Evolutionary conservation across 2,113 vertebrate species (phyloP).

Genomic region (Dendrocopos noguchii): DNA sequence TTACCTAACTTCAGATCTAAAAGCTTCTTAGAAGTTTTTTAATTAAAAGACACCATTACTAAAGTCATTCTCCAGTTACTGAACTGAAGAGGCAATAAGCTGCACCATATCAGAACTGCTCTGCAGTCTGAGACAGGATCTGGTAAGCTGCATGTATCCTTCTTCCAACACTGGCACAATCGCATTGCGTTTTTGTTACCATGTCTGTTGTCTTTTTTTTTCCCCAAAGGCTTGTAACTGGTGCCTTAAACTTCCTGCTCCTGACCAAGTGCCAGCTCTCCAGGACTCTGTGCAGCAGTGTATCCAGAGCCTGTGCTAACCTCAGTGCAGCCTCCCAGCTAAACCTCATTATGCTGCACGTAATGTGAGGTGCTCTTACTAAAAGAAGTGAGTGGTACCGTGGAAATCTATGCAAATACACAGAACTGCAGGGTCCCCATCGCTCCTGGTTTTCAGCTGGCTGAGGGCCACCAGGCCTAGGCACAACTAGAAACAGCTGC

Average conservation of each 20-base stretch:
- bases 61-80: not conserved
- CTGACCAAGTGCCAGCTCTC: not conserved
- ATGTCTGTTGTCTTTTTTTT: not conserved
- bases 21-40: conserved; percentile 16
- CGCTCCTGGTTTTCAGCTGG: not conserved
- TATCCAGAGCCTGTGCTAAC: not conserved
- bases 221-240: not conserved
- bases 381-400: not conserved
- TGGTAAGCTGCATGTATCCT: not conserved
- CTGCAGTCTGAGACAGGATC: not conserved
- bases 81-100: not conserved
- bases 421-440: not conserved
- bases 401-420: not conserved
- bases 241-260: not conserved
- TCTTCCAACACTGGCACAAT: not conserved
- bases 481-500: not conserved
- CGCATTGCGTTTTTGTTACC: not conserved
- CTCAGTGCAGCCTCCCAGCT: not conserved
- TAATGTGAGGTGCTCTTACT: not conserved
- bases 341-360: not conserved
- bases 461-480: not conserved
- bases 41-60: not conserved
- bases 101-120: not conserved
- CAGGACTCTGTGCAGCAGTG: not conserved
- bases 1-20: not conserved